These are phyloP conservation scores for Crotalus tigris DNA, from an alignment of 2,113 vertebrate genomes.

Conservation along the genomic window DNA sequence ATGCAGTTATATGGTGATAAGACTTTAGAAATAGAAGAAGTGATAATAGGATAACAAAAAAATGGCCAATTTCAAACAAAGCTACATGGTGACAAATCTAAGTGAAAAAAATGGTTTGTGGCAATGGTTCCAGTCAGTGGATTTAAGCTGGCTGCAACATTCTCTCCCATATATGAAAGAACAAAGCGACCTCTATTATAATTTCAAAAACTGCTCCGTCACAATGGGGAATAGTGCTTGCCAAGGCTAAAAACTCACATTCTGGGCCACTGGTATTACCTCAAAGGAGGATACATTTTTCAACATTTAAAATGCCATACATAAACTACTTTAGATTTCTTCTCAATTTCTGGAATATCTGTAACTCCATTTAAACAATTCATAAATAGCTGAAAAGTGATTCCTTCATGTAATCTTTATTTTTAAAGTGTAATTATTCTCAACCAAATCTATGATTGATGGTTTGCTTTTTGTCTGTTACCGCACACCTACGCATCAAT, in stretches of 20 bases:
- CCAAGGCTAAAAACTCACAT: slow-evolving; percentile 68
- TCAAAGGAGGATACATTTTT: slow-evolving; percentile 64
- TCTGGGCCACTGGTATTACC: slow-evolving; percentile 68
- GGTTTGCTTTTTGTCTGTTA: not conserved
- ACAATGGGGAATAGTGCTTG: slow-evolving; percentile 76
- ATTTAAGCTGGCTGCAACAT: slow-evolving; percentile 71
- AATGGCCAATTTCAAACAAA: slow-evolving; percentile 88
- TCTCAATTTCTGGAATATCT: not conserved
- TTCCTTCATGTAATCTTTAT: slow-evolving; percentile 7
- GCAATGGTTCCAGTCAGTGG: slow-evolving; percentile 73
- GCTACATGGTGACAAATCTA: slow-evolving; percentile 84
- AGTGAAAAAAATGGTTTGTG: slow-evolving; percentile 55
- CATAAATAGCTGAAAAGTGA: not conserved
- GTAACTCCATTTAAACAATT: not conserved
- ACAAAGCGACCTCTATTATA: slow-evolving; percentile 58
- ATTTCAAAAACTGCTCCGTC: slow-evolving; percentile 76
- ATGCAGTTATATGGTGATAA: slow-evolving; percentile 69
- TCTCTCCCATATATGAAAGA: slow-evolving; percentile 79
- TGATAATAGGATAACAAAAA: slow-evolving; percentile 67
- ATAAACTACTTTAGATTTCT: not conserved
- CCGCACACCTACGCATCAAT: not conserved
- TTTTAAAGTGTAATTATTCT: not conserved
- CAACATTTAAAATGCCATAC: slow-evolving; percentile 2
- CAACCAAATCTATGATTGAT: not conserved
- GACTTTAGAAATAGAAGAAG: slow-evolving; percentile 68